phyloP scores from a whole-genome alignment of 2,113 vertebrate genomes.

The Myrmophylax atrothorax region DNA sequence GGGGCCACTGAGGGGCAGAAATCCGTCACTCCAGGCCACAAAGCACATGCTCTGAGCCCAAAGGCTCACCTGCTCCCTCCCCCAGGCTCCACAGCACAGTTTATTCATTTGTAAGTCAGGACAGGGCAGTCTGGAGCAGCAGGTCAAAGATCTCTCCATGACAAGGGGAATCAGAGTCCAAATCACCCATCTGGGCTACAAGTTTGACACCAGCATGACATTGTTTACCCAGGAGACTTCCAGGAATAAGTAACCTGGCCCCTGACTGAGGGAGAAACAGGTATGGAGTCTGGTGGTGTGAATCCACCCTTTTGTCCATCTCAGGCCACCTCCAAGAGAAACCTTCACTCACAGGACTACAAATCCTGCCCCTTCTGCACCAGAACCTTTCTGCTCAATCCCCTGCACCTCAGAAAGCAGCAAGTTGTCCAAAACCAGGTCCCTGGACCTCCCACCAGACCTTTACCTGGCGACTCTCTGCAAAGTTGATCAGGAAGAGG shows the following conservation, averaged over 20 bases:
- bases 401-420: not conserved
- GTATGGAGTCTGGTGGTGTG: fast-evolving
- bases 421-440: not conserved
- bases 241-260: conserved; percentile 40
- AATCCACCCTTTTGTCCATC: not conserved
- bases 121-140: not conserved
- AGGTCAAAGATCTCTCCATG: not conserved
- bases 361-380: not conserved
- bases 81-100: not conserved
- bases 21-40: not conserved
- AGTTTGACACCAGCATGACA: not conserved
- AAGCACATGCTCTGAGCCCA: not conserved
- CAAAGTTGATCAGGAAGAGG: conserved; percentile 90
- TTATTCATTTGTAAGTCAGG: not conserved
- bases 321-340: not conserved
- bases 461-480: conserved; percentile 89
- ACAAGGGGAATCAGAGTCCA: conserved; percentile 10
- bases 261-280: not conserved
- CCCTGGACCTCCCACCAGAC: not conserved
- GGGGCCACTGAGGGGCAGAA: not conserved
- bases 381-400: not conserved
- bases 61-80: not conserved
- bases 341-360: not conserved
- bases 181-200: not conserved
- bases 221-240: not conserved